Conservation (phyloP, 2,888 invertebrate genomes). For the Norana najaformis region DNA sequence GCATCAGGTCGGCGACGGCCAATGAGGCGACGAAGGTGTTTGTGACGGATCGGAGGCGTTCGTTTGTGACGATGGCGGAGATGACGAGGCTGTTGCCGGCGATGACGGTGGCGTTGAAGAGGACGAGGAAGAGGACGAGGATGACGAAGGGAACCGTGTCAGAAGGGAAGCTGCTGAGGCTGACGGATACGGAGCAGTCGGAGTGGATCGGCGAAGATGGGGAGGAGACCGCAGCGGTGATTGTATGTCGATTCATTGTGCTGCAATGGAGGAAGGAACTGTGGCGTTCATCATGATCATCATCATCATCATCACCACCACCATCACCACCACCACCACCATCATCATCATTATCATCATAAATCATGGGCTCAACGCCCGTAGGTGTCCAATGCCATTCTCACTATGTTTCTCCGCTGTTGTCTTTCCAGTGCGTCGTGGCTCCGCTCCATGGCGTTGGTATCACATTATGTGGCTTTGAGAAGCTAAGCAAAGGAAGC, state of each 20-base stretch:
- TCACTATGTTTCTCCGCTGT: no score
- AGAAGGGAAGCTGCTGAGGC: background rate
- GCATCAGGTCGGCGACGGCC: constrained; percentile 91
- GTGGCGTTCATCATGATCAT: no score
- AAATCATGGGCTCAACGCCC: no score
- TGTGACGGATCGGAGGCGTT: constrained; percentile 86
- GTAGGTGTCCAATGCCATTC: no score
- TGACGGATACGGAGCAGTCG: background rate
- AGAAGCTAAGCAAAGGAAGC: no score
- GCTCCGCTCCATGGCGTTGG: no score
- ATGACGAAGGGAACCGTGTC: constrained; percentile 10
- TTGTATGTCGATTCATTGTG: background rate
- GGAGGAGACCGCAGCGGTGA: background rate
- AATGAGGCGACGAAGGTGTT: constrained; percentile 95
- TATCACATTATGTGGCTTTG: no score
- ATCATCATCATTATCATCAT: no score
- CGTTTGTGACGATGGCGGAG: constrained; percentile 82
- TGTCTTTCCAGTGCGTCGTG: no score
- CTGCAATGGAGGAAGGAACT: background rate
- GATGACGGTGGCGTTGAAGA: constrained; percentile 85
- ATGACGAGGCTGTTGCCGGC: constrained; percentile 91
- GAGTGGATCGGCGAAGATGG: background rate
- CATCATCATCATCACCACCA: no score
- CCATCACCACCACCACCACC: no score
- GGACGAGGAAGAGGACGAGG: constrained; percentile 29